phyloP scores from a whole-genome alignment of 1,140 invertebrate species.

The Drosophila bifasciata region DNA sequence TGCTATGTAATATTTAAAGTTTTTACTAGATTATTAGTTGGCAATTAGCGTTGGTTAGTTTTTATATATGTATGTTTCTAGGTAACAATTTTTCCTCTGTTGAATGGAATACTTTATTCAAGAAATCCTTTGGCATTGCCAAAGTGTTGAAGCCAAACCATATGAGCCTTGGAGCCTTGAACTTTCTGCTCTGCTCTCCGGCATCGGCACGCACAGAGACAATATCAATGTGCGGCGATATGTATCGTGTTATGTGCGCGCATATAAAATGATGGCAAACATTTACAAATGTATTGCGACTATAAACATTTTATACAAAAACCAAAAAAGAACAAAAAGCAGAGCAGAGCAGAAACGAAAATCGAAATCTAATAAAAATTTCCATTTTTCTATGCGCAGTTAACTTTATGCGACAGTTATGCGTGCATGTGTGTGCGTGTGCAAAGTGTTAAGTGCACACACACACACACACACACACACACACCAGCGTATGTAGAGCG shows the following conservation, averaged over 20 bases:
- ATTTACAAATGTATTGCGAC: slow-evolving; percentile 73
- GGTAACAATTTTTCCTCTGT: too few species aligned
- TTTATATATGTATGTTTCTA: too few species aligned
- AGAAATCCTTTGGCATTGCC: too few species aligned
- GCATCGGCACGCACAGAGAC: slow-evolving; percentile 35
- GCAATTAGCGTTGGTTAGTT: too few species aligned
- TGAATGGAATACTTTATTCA: too few species aligned
- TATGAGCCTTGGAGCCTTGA: background rate
- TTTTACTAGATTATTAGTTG: too few species aligned
- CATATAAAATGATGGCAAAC: slow-evolving; percentile 67
- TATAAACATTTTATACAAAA: slow-evolving; percentile 67
- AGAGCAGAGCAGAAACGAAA: slow-evolving; percentile 44
- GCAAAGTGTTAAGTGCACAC: slow-evolving; percentile 62
- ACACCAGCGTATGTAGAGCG: slow-evolving; percentile 17
- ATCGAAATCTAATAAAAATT: slow-evolving; percentile 80
- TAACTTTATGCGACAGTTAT: slow-evolving; percentile 81
- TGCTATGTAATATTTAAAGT: too few species aligned
- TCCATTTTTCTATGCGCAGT: slow-evolving; percentile 78
- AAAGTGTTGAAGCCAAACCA: too few species aligned
- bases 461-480: slow-evolving; percentile 10
- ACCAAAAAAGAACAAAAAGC: slow-evolving; percentile 18
- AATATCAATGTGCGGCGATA: slow-evolving; percentile 40
- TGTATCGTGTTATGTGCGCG: too few species aligned
- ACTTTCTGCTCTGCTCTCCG: background rate
- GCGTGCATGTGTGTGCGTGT: slow-evolving; percentile 32